phyloP scores from a whole-genome alignment of 2,888 invertebrate genomes.

The Cataglyphis rosenhaueri region DNA sequence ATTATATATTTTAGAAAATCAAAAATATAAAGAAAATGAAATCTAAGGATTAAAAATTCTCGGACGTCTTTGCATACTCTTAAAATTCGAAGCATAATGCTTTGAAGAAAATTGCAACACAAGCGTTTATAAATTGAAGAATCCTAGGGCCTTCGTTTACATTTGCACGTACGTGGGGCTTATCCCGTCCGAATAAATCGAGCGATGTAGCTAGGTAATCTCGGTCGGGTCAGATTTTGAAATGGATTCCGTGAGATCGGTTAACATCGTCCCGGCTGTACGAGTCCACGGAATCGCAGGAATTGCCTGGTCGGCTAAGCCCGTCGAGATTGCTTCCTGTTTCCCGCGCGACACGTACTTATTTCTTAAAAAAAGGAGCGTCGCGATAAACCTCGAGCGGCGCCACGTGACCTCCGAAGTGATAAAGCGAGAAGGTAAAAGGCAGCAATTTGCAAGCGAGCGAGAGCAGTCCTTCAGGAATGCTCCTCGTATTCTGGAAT shows the following conservation, averaged over 20 bases:
- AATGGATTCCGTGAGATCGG: constrained; percentile 63
- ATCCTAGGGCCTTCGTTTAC: constrained; percentile 37
- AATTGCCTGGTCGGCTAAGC: constrained; percentile 76
- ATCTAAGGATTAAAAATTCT: neutral
- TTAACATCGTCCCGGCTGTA: constrained; percentile 35
- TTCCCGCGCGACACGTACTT: constrained; percentile 77
- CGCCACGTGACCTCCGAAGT: constrained; percentile 17
- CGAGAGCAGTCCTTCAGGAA: constrained; percentile 26
- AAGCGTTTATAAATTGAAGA: constrained; percentile 14
- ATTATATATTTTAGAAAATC: no score
- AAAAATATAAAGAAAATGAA: neutral
- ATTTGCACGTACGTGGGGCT: constrained; percentile 25
- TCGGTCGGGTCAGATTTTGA: constrained; percentile 63
- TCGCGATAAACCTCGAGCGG: constrained; percentile 66
- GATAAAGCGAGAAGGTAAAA: constrained; percentile 14
- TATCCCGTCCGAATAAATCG: constrained; percentile 50
- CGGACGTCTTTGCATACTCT: neutral
- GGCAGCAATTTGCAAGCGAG: constrained; percentile 18
- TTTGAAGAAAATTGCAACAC: neutral
- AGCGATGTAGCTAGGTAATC: constrained; percentile 57
- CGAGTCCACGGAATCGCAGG: constrained; percentile 67
- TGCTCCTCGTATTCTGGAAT: constrained; percentile 40
- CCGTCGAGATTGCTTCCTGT: constrained; percentile 79
- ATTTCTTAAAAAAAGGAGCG: constrained; percentile 63
- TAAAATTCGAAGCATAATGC: neutral